Evolutionary conservation across 2,888 invertebrate species (phyloP).

Genomic region (Coleophora deauratella): DNA sequence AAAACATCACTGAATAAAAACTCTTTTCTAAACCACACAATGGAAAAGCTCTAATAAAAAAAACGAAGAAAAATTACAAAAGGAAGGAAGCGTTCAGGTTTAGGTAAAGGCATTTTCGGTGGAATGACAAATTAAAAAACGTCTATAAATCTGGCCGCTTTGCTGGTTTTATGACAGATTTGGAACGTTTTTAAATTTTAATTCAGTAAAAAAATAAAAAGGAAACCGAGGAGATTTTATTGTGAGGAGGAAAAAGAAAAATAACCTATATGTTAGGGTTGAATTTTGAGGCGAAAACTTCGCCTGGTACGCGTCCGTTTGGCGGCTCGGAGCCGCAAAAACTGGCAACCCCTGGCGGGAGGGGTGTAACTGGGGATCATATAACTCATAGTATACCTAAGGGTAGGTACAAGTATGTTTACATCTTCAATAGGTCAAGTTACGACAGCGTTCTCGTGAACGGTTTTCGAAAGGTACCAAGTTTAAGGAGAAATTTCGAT

Average conservation of each 20-base stretch:
- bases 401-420: too few species aligned
- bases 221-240: too few species aligned
- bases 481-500: too few species aligned
- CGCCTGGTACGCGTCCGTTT: constrained; percentile 29
- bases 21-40: not conserved
- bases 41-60: constrained; percentile 7
- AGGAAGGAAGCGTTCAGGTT: constrained; percentile 19
- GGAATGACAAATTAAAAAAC: constrained; percentile 14
- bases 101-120: constrained; percentile 20
- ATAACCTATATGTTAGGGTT: too few species aligned
- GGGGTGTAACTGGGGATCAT: constrained; percentile 5
- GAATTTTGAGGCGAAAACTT: too few species aligned
- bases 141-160: constrained; percentile 10
- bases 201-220: constrained; percentile 6
- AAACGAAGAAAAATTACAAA: constrained; percentile 12
- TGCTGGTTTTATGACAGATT: constrained; percentile 16
- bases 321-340: constrained; percentile 53
- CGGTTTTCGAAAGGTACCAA: too few species aligned
- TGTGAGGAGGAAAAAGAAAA: too few species aligned
- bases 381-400: too few species aligned
- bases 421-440: too few species aligned
- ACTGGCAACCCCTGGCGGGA: constrained; percentile 45
- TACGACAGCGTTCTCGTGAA: too few species aligned
- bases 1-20: too few species aligned
- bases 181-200: constrained; percentile 16